Evolutionary conservation across 2,888 invertebrate species (phyloP).

Genomic region (Neoscelio sp.): DNA sequence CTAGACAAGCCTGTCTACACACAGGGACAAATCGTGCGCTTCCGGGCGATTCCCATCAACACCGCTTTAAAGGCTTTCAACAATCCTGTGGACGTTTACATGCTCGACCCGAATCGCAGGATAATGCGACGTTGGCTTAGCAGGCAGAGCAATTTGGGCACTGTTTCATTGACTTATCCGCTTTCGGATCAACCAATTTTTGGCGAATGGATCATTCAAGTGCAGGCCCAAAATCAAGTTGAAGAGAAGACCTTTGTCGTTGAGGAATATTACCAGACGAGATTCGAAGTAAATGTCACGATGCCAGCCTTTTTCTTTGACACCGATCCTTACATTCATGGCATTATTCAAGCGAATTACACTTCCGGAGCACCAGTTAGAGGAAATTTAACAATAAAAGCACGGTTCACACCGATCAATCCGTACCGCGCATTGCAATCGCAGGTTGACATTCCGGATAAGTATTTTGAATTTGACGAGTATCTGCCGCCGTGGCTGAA

Average conservation of each 20-base stretch:
- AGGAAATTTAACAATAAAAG: conserved; percentile 94
- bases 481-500: conserved; percentile 92
- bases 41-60: conserved; percentile 96
- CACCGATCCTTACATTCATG: conserved; percentile 92
- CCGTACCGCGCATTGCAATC: conserved; percentile 61
- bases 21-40: conserved; percentile 93
- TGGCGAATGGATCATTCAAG: conserved; percentile 95
- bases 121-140: conserved; percentile 97
- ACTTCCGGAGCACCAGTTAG: conserved; percentile 96
- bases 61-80: conserved; percentile 96
- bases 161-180: conserved; percentile 95
- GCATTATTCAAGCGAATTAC: conserved; percentile 96
- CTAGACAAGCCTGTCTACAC: conserved; percentile 97
- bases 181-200: conserved; percentile 96
- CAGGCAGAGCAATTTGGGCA: conserved; percentile 94
- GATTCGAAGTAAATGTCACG: conserved; percentile 97
- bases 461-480: conserved; percentile 92
- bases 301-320: conserved; percentile 98
- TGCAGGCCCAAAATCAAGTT: conserved; percentile 94
- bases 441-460: conserved; percentile 85
- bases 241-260: conserved; percentile 94
- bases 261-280: conserved; percentile 97
- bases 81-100: conserved; percentile 95
- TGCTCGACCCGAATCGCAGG: conserved; percentile 94
- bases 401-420: conserved; percentile 89